Percentiles rank a stretch among this genome's conserved stretches.
phyloP scores from a whole-genome alignment of 2,113 vertebrate species.

The Narcine bancroftii region DNA sequence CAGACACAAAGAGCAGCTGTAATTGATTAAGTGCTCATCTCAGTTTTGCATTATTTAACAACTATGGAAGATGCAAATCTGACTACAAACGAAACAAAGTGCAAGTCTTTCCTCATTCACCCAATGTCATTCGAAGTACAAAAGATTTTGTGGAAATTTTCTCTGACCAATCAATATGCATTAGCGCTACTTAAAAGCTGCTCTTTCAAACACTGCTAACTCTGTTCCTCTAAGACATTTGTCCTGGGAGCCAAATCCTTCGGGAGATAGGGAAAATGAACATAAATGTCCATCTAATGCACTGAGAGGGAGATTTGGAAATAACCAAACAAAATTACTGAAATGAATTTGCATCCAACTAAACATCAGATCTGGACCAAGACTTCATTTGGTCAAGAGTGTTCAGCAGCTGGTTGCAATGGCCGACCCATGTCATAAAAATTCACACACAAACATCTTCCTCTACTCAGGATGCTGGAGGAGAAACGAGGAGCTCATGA shows the following conservation, averaged over 20 bases:
- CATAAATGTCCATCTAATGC: background rate
- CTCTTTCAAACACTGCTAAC: background rate
- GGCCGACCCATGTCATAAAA: too few species aligned
- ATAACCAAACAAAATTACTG: background rate
- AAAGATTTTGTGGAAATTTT: background rate
- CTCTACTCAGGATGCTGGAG: too few species aligned
- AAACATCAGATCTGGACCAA: too few species aligned
- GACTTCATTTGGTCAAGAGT: too few species aligned
- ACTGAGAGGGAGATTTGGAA: background rate
- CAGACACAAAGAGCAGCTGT: background rate
- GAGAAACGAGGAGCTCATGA: too few species aligned
- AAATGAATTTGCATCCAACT: background rate
- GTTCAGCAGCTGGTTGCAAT: too few species aligned
- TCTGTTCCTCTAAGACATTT: background rate
- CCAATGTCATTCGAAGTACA: background rate
- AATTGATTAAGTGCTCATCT: background rate
- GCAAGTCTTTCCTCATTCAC: background rate
- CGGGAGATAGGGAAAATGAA: background rate
- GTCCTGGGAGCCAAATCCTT: background rate
- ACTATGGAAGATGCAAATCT: background rate
- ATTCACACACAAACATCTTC: too few species aligned
- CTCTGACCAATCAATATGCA: conserved; percentile 17
- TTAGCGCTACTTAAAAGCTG: background rate
- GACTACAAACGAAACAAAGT: background rate
- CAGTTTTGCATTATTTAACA: background rate